These are phyloP conservation scores for Lasioglossum marginatum DNA, from an alignment of 2,888 invertebrate species.

Conservation along the genomic window DNA sequence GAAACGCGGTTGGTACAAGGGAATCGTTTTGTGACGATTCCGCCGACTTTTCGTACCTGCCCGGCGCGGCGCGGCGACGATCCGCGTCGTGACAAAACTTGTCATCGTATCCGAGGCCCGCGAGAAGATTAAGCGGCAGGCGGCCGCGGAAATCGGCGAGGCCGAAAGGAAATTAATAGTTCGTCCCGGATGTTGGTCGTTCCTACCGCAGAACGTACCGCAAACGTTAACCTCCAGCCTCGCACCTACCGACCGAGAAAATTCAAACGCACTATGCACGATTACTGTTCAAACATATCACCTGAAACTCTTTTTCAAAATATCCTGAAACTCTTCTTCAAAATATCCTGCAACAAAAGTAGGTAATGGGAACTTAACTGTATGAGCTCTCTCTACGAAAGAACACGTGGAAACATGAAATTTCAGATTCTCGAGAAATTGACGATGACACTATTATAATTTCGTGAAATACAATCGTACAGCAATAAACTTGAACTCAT, in stretches of 20 bases:
- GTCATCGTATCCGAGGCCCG: constrained; percentile 54
- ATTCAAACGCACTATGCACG: constrained; percentile 40
- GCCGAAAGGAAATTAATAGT: constrained; percentile 79
- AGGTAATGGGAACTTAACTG: too few species aligned
- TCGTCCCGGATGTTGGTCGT: constrained; percentile 74
- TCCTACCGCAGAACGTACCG: constrained; percentile 75
- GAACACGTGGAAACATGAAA: too few species aligned
- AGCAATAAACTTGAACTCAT: too few species aligned
- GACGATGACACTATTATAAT: too few species aligned
- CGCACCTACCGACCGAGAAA: constrained; percentile 29
- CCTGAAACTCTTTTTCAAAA: background rate
- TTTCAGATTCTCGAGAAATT: too few species aligned
- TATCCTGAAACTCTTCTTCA: background rate
- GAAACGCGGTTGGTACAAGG: background rate
- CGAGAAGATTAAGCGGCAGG: constrained; percentile 68
- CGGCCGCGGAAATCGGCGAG: constrained; percentile 73
- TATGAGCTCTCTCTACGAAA: too few species aligned
- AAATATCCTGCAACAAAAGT: background rate
- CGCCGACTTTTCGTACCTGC: background rate
- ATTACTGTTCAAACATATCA: constrained; percentile 3
- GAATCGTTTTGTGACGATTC: constrained; percentile 19
- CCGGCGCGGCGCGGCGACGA: background rate
- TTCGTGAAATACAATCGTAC: too few species aligned
- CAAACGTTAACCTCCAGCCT: constrained; percentile 71
- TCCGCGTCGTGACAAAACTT: constrained; percentile 36